These are phyloP conservation scores for Heteromormyrus szaboi DNA, from an alignment of 2,797 vertebrate species.

Conservation along the genomic window DNA sequence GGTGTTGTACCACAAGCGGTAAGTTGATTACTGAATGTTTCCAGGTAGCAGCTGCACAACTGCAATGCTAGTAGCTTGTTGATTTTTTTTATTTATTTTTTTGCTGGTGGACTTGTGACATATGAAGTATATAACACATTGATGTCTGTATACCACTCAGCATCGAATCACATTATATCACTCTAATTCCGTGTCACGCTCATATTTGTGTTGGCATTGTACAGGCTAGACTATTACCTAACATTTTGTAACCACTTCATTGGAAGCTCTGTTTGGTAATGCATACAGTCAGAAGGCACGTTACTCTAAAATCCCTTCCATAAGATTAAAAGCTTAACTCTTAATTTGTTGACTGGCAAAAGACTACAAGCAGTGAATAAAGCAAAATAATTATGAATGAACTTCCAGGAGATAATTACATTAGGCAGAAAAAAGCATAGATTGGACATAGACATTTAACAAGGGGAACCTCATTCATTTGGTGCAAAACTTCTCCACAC, in stretches of 20 bases:
- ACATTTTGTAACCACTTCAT: background rate
- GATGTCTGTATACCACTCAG: background rate
- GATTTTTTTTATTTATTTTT: background rate
- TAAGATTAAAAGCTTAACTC: background rate
- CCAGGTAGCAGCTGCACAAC: background rate
- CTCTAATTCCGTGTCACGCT: background rate
- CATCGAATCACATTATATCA: background rate
- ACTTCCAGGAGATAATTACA: background rate
- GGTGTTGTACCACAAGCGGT: background rate
- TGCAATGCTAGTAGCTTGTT: background rate
- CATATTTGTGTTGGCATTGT: background rate
- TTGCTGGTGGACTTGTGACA: background rate
- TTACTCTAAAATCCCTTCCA: background rate
- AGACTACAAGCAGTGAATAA: background rate
- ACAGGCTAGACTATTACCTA: background rate
- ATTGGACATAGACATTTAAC: background rate
- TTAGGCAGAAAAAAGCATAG: background rate
- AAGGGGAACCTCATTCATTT: background rate
- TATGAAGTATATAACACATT: background rate
- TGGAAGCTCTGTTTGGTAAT: background rate
- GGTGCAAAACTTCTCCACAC: background rate
- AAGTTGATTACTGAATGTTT: background rate
- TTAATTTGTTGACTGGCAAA: background rate
- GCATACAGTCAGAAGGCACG: background rate
- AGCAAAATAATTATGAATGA: background rate